Evolutionary conservation across 2,113 vertebrate species (phyloP).

Genomic region (Alexandromys fortis): DNA sequence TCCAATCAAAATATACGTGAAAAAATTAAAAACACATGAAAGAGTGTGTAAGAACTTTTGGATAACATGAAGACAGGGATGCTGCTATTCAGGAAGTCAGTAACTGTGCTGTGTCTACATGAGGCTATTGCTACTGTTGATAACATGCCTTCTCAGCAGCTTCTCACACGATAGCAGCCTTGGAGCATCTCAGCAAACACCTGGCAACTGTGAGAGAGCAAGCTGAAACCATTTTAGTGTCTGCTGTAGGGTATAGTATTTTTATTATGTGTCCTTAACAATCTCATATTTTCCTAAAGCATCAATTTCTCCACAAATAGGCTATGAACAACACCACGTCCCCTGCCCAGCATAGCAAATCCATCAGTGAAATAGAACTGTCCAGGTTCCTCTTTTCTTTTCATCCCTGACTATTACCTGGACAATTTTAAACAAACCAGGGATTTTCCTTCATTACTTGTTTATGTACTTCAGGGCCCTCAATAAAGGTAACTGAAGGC

Average conservation of each 20-base stretch:
- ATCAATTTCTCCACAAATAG: neutral
- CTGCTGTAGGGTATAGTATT: neutral
- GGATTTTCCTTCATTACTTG: neutral
- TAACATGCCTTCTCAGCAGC: neutral
- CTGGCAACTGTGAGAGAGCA: neutral
- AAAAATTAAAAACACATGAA: neutral
- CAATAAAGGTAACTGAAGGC: neutral
- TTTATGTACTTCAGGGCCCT: neutral
- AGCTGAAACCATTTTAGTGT: neutral
- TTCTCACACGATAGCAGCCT: too few relatives aligned
- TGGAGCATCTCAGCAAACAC: neutral
- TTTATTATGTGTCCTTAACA: neutral
- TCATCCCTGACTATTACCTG: neutral
- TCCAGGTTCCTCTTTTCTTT: neutral
- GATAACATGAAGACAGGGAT: too few relatives aligned
- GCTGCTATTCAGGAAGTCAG: neutral
- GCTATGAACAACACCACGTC: too few relatives aligned
- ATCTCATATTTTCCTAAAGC: neutral
- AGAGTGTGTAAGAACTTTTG: neutral
- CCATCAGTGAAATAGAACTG: neutral
- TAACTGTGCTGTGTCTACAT: neutral
- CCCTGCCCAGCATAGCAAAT: neutral
- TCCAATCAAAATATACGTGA: neutral
- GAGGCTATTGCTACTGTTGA: neutral
- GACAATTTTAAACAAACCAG: neutral